phyloP scores from a whole-genome alignment of 1,140 invertebrate genomes.

The Pogonus chalceus region DNA sequence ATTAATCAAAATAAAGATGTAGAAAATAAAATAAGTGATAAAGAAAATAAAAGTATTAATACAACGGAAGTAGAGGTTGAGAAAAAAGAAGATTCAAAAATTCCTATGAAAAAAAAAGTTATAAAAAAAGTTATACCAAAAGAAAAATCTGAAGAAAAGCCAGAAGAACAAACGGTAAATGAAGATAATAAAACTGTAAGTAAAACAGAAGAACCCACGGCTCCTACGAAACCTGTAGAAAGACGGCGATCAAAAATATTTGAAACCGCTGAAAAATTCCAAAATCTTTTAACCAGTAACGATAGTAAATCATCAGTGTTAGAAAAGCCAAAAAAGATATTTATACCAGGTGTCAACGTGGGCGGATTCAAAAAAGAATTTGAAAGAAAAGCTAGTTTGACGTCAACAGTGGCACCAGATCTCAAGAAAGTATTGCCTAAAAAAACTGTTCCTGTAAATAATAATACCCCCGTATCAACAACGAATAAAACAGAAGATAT shows the following conservation, averaged over 20 bases:
- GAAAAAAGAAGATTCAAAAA: constrained; percentile 22
- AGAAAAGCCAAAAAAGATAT: constrained; percentile 67
- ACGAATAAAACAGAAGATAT: constrained; percentile 15
- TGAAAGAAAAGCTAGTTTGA: constrained; percentile 62
- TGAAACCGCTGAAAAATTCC: constrained; percentile 61
- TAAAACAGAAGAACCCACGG: constrained; percentile 28
- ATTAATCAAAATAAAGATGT: constrained; percentile 5
- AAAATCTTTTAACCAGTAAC: constrained; percentile 41
- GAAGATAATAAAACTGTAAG: constrained; percentile 26
- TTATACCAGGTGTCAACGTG: constrained; percentile 70
- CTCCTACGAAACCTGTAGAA: constrained; percentile 35
- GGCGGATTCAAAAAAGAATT: constrained; percentile 75
- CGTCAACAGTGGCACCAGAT: constrained; percentile 37
- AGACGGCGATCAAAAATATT: constrained; percentile 57
- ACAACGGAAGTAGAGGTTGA: neutral
- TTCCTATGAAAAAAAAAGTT: constrained; percentile 27
- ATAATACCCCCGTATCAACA: constrained; percentile 12
- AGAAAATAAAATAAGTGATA: constrained; percentile 19
- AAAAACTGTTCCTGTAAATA: constrained; percentile 16
- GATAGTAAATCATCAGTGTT: constrained; percentile 29
- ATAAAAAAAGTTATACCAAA: constrained; percentile 26
- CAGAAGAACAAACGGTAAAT: constrained; percentile 16
- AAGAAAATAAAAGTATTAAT: constrained; percentile 34
- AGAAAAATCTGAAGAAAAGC: constrained; percentile 26
- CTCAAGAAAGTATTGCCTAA: constrained; percentile 21